These are phyloP conservation scores for Calcarius lapponicus DNA, from an alignment of 2,797 vertebrate genomes.

Conservation along the genomic window DNA sequence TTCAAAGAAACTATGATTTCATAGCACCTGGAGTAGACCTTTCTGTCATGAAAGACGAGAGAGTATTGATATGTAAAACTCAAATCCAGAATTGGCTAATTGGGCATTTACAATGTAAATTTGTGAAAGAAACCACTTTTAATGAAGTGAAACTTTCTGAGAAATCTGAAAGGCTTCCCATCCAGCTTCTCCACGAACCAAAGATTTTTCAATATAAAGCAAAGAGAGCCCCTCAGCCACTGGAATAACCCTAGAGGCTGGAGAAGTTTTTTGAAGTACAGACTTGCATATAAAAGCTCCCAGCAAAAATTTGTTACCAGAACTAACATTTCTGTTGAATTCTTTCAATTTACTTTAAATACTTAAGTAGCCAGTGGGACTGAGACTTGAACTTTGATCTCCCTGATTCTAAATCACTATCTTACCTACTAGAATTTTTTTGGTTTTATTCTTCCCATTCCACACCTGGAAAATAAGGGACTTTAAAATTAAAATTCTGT, in stretches of 20 bases:
- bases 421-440: not conserved
- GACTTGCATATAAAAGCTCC: not conserved
- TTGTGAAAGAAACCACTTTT: not conserved
- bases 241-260: not conserved
- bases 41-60: not conserved
- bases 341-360: not conserved
- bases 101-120: not conserved
- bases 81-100: not conserved
- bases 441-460: not conserved
- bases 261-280: not conserved
- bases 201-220: not conserved
- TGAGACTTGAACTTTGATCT: not conserved
- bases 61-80: not conserved
- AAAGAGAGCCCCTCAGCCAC: not conserved
- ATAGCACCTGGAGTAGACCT: not conserved
- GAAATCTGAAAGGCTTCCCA: not conserved
- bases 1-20: not conserved
- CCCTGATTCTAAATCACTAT: not conserved
- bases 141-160: not conserved
- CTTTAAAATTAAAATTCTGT: not conserved
- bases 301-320: not conserved
- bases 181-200: not conserved
- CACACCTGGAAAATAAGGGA: not conserved
- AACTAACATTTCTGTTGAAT: not conserved
- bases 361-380: not conserved